Base-by-base conservation (phyloP, 2,888 invertebrate species). In the Aradus depressus region DNA sequence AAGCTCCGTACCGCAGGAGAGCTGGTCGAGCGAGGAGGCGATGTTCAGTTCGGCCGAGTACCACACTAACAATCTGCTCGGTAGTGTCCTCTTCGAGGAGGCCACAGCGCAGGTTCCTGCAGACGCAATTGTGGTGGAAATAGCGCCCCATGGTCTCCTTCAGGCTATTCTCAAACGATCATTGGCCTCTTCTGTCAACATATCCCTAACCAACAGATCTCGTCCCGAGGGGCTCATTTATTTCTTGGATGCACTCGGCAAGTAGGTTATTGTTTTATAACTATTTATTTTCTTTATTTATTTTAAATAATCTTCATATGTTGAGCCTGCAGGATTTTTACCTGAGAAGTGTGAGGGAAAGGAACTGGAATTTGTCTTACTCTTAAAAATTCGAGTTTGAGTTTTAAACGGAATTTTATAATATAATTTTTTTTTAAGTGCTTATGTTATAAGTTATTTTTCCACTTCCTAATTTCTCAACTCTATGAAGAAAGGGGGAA, bases 91-190 rank as follows among this genome's bases (percentile, higher is more conserved):
- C 16, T 88, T 89, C 66, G 87, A 90, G 64, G 91, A 92, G 67
- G 84, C 86, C 0, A 73, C 85, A 4, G 75, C 74, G 16, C 75
- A 84, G 61, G 81, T 93, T 59, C 90, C 88, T 1, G 73, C 76
- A 43, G 81, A 89, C 64, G 88, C 91, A 0, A 75, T 92, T 51
- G 77, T 81, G 3, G 81, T 93, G 56, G 93, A 93, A 68, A 80
- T 93, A 49, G 91, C 92, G 0, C 92, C 93, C 0, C 92, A 93
- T 61, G 84, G 88, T 5, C 73, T 93, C 1, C 75, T 93, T 26
- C 91, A 91, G 65, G 84, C 90, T 0, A 88, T 93, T 62, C 71
- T 93, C 5, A 80, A 84, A 56, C 74, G 88, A 35, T 84, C 88
- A 0, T 68, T 92, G 37, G 66, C 70, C 31, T n/a, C 31, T 18